Evolutionary conservation across 92 coral and sea anemone genomes (phyloP), one percentile per base, ranked within the genome.

Genomic region (Anthopleura xanthogrammica): DNA sequence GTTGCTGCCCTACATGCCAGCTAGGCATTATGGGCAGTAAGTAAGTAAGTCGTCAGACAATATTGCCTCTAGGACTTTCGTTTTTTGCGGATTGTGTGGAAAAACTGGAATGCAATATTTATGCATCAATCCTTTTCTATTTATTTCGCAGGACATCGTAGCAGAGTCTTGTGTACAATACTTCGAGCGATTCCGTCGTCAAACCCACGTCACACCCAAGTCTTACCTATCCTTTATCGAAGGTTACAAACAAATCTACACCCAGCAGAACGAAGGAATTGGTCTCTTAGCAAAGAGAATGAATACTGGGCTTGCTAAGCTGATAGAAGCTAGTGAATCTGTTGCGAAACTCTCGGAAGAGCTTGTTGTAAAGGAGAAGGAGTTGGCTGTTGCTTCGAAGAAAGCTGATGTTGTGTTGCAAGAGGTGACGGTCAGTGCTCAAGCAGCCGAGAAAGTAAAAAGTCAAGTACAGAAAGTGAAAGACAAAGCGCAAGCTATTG

Each of bases 401-500:
- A 96, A 96, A 60, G 99, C 99, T 20, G 99, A 96, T 84, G 98
- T 94, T 20, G 99, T 96, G 68, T 87, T 97, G 19, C 92, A 95
- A 52, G 99, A 97, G 72, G 99, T 97, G 80, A 97, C 99, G 4
- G 95, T 90, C 75, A 97, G 99, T 85, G 99, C 99, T 16, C 83
- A 87, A 29, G 99, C 99, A 0, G 99, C 99, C 2, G 99, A 97
- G 85, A 97, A 97, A 76, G 99, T 97, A 24, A 97, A 97, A 87
- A 92, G 98, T 73, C 99, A 97, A 82, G 99, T 97, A 70, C 98
- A 97, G 87, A 97, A 97, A 75, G 99, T 97, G 68, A 97, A 97
- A 78, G 99, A 97, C 90, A 97, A 97, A 78, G 99, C 99, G 11
- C 99, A 97, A 79, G 99, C 99, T 68, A 97, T 97, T 82, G 99